A percentile compares a stretch with the other conserved stretches of the same genome.
Conservation (phyloP, 2,888 invertebrate genomes). For the Chydorus sphaericus region DNA sequence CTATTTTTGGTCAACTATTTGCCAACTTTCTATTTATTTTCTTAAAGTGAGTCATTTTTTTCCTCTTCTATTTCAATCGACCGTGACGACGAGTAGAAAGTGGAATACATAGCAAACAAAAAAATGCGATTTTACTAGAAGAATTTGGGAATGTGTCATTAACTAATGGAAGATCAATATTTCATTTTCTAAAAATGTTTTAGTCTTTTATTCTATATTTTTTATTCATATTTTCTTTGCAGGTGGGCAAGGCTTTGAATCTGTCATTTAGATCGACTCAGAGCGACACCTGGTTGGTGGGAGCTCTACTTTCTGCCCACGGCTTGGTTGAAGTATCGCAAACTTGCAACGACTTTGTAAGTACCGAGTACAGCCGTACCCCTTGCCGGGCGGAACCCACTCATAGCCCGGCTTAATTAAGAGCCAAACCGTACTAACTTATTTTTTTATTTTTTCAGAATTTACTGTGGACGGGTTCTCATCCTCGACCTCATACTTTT, state of each 20-base stretch:
- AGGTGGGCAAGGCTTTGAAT: slow-evolving; percentile 11
- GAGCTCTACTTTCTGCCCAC: slow-evolving; percentile 4
- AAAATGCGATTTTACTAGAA: too few species aligned
- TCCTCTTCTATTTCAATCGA: too few species aligned
- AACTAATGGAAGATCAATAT: too few species aligned
- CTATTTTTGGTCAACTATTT: background rate
- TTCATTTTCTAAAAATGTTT: background rate
- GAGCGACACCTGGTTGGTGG: slow-evolving; percentile 10
- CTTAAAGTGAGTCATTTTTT: background rate
- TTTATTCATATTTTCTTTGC: background rate
- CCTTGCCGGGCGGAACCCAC: too few species aligned
- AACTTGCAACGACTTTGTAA: slow-evolving; percentile 40
- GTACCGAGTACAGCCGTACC: too few species aligned
- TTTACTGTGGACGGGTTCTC: slow-evolving; percentile 81
- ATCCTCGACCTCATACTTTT: slow-evolving; percentile 77
- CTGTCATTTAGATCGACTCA: slow-evolving; percentile 11
- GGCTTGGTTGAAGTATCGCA: slow-evolving; percentile 12
- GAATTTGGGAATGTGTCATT: too few species aligned
- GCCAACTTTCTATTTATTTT: background rate
- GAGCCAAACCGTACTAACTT: too few species aligned
- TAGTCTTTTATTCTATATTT: background rate
- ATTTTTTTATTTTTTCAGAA: too few species aligned
- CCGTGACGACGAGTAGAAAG: too few species aligned
- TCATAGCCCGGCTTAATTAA: too few species aligned
- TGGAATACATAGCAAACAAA: too few species aligned